Percentiles rank a stretch among this genome's conserved stretches.
Evolutionary conservation across 1,140 invertebrate species (phyloP).

Genomic region (Ips typographus): DNA sequence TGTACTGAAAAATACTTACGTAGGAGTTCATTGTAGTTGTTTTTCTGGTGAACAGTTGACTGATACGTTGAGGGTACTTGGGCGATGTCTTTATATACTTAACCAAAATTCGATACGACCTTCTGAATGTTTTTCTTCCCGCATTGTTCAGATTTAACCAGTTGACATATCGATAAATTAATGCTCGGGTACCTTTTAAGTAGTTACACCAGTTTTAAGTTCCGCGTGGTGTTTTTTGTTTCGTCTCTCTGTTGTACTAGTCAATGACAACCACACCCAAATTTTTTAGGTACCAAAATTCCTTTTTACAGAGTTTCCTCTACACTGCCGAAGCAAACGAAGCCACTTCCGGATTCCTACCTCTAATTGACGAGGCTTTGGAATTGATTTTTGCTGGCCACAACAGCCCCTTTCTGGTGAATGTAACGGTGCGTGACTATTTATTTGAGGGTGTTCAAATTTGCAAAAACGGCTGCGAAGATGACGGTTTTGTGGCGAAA

Average conservation of each 20-base stretch:
- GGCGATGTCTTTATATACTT: not conserved
- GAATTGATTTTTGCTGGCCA: constrained; percentile 38
- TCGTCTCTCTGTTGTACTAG: not conserved
- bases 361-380: constrained; percentile 30
- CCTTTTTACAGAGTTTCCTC: constrained; percentile 24
- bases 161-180: not conserved
- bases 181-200: not conserved
- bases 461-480: constrained; percentile 37
- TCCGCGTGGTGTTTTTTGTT: not conserved
- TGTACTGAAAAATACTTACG: constrained; percentile 1
- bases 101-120: constrained; percentile 1
- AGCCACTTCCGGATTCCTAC: constrained; percentile 18
- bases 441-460: constrained; percentile 39
- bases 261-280: too few relatives aligned
- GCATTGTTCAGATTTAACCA: not conserved
- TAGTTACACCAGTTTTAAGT: not conserved
- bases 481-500: constrained; percentile 33
- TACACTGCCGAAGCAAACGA: constrained; percentile 9
- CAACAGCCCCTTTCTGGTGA: constrained; percentile 38
- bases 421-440: constrained; percentile 37
- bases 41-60: constrained; percentile 8
- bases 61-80: not conserved
- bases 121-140: not conserved
- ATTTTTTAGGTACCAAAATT: not conserved
- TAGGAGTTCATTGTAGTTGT: constrained; percentile 5